Percentiles rank a stretch among this genome's conserved stretches.
Conservation (phyloP, 1,140 invertebrate species). For the Lasaia peninsularis region DNA sequence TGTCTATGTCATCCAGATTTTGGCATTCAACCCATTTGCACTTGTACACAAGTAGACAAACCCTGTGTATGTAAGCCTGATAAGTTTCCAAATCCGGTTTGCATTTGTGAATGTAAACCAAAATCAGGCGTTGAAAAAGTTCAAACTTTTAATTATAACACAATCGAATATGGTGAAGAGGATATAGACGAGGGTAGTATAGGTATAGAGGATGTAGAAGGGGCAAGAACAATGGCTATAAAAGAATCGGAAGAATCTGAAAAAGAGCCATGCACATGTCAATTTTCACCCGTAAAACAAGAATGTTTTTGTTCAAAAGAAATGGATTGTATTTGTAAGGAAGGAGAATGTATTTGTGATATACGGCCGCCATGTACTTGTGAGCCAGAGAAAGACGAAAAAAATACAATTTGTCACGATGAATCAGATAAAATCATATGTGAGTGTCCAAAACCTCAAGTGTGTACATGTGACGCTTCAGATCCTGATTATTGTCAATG, state of each 20-base stretch:
- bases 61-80: slow-evolving; percentile 47
- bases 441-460: slow-evolving; percentile 31
- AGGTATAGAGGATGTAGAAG: slow-evolving; percentile 14
- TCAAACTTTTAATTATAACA: background rate
- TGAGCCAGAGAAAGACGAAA: slow-evolving; percentile 28
- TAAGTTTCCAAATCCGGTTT: slow-evolving; percentile 49
- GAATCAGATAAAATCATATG: slow-evolving; percentile 46
- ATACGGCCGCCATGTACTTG: slow-evolving; percentile 45
- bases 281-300: slow-evolving; percentile 37
- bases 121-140: background rate
- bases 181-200: slow-evolving; percentile 23
- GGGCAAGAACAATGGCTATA: slow-evolving; percentile 17
- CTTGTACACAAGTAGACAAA: slow-evolving; percentile 46
- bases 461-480: slow-evolving; percentile 43
- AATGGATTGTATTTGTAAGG: slow-evolving; percentile 43
- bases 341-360: slow-evolving; percentile 45
- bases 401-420: slow-evolving; percentile 29
- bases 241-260: slow-evolving; percentile 10
- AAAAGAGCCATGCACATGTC: slow-evolving; percentile 46
- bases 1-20: slow-evolving; percentile 49
- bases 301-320: slow-evolving; percentile 46
- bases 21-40: slow-evolving; percentile 40
- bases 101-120: slow-evolving; percentile 48
- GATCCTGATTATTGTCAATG: slow-evolving; percentile 39
- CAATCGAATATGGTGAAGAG: slow-evolving; percentile 20